Percentiles rank a stretch among this genome's conserved stretches.
Evolutionary conservation across 2,888 invertebrate genomes (phyloP).

Genomic region (Drosophila affinis): DNA sequence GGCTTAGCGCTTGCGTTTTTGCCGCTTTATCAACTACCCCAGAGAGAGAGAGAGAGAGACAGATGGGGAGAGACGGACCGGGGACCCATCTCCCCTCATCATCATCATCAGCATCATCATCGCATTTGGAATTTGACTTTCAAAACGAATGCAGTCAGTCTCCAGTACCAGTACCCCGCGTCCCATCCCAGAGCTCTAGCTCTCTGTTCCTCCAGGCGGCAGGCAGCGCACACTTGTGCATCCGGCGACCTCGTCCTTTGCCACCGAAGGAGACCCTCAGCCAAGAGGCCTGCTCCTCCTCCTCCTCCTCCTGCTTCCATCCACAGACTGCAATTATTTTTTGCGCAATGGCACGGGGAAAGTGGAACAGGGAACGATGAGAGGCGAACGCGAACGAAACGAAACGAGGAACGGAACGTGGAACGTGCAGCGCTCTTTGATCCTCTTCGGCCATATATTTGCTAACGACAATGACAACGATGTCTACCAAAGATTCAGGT

Average conservation of each 20-base stretch:
- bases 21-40: constrained; percentile 5
- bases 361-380: background rate
- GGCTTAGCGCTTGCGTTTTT: constrained; percentile 59
- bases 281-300: background rate
- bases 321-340: constrained; percentile 65
- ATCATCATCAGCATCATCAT: constrained; percentile 16
- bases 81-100: background rate
- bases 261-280: background rate
- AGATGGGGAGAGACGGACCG: background rate
- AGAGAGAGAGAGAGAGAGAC: constrained; percentile 2
- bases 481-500: constrained; percentile 59
- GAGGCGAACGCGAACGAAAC: background rate
- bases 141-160: constrained; percentile 42
- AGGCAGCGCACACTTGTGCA: constrained; percentile 37
- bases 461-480: constrained; percentile 72
- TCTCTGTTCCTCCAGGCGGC: background rate
- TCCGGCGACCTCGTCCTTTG: constrained; percentile 31
- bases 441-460: constrained; percentile 77
- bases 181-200: background rate
- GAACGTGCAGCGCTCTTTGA: constrained; percentile 65
- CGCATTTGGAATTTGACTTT: constrained; percentile 54
- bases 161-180: background rate
- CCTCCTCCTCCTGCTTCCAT: background rate
- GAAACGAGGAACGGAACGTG: constrained; percentile 20
- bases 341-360: constrained; percentile 43